Evolutionary conservation across 2,888 invertebrate genomes (phyloP).

Genomic region (Platypus cylindrus): DNA sequence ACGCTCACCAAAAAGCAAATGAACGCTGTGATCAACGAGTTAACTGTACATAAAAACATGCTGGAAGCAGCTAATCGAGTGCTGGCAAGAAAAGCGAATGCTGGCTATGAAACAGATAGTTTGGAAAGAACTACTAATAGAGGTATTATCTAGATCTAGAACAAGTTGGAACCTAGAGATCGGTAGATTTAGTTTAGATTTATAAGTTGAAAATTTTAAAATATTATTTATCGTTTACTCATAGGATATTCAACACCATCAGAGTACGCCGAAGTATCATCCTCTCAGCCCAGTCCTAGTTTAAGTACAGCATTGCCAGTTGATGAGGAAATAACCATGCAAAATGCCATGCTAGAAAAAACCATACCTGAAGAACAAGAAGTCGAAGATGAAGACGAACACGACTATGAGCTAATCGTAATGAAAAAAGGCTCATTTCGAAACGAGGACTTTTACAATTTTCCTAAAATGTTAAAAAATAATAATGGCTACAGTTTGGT

Average conservation of each 20-base stretch:
- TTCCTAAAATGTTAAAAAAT: slow-evolving; percentile 38
- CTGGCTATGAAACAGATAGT: slow-evolving; percentile 62
- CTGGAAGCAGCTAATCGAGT: slow-evolving; percentile 14
- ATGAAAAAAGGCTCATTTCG: slow-evolving; percentile 23
- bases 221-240: slow-evolving; percentile 4
- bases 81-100: slow-evolving; percentile 10
- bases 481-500: slow-evolving; percentile 53
- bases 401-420: slow-evolving; percentile 38
- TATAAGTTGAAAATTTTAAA: background rate
- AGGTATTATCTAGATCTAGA: slow-evolving; percentile 19
- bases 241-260: slow-evolving; percentile 43
- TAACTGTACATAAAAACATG: slow-evolving; percentile 26
- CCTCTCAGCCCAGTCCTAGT: slow-evolving; percentile 61
- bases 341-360: slow-evolving; percentile 58
- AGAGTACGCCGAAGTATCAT: slow-evolving; percentile 50
- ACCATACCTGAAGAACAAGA: slow-evolving; percentile 42
- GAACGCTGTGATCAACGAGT: slow-evolving; percentile 48
- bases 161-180: slow-evolving; percentile 19
- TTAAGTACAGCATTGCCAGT: slow-evolving; percentile 60
- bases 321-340: slow-evolving; percentile 70
- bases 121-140: slow-evolving; percentile 48
- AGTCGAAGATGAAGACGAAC: slow-evolving; percentile 25
- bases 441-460: slow-evolving; percentile 35
- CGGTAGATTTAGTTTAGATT: background rate
- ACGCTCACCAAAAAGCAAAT: slow-evolving; percentile 46